Base-by-base conservation (phyloP, 1,140 invertebrate genomes). In the Schlechtendalia chinensis region DNA sequence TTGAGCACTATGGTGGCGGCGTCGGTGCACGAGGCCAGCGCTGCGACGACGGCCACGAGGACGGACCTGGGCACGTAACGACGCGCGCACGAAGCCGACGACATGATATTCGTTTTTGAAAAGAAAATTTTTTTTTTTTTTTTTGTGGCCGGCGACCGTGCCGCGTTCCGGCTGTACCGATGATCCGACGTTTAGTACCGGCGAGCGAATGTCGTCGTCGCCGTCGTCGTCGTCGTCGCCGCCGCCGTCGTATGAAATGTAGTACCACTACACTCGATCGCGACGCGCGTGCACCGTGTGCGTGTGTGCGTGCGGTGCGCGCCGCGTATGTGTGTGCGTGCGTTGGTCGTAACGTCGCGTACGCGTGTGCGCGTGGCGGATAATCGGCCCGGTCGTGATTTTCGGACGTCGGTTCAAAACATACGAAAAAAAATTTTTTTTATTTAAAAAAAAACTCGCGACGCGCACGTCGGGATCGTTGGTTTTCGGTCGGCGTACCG, bases 11-110 rank as follows among this genome's bases (percentile, higher is more conserved):
- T 16, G 24, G 75, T 61, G n/a, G 75, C 75, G 14, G 75, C 56
- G 75, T 79, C 75, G n/a, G 58, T 63, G 75, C 58, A 79, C 58
- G 75, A 79, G 22, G 58, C 39, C 39, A 79, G 22, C 8, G 75
- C 75, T 16, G 75, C 75, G 75, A 50, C 58, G 45, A 63, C 58
- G 75, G 58, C 75, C 58, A 79, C 58, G n/a, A 77, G 29, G n/a
- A 58, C 74, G 27, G 74, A 59, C 22, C 75, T 47, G 32, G 58
- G 54, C 54, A 63, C 54, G 56, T 61, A 47, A 47, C 39, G 63
- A 10, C 75, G 56, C 14, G 39, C 22, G 24, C 58, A 27, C 58
- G 58, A 24, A 29, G n/a, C 75, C 22, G 75, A 79, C 50, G 47
- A 11, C 63, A 45, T 47, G 29, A 53, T 50, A 6, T 69, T 47